phyloP scores from a whole-genome alignment of 2,888 invertebrate genomes.

The Caenorhabditis sulstoni region DNA sequence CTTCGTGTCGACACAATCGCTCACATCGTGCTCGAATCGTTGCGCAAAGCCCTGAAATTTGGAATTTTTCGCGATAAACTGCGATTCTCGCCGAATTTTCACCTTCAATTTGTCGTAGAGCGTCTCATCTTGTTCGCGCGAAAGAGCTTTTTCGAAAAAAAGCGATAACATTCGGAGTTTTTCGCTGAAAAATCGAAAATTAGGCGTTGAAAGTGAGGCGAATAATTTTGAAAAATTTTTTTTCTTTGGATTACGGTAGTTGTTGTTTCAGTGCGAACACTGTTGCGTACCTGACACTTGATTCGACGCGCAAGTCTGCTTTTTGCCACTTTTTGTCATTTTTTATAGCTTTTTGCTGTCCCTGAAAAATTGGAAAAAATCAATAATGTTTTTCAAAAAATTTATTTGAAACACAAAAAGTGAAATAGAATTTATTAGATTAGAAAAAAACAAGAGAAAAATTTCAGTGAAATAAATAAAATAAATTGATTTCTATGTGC shows the following conservation, averaged over 20 bases:
- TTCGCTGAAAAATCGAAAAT: neutral
- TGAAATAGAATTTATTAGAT: too few relatives aligned
- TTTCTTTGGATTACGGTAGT: conserved; percentile 14
- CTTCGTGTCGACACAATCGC: neutral
- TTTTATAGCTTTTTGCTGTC: too few relatives aligned
- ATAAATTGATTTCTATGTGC: too few relatives aligned
- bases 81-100: neutral
- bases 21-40: conserved; percentile 8
- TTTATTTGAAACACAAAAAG: too few relatives aligned
- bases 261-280: neutral
- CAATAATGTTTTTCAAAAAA: too few relatives aligned
- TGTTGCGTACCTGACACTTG: conserved; percentile 32
- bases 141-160: conserved; percentile 10
- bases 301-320: conserved; percentile 15
- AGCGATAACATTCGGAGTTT: conserved; percentile 16
- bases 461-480: too few relatives aligned
- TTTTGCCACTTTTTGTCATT: too few relatives aligned
- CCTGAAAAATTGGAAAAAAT: too few relatives aligned
- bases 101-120: conserved; percentile 9
- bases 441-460: too few relatives aligned
- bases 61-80: neutral
- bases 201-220: neutral
- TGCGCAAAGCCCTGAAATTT: conserved; percentile 15
- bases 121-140: neutral
- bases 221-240: conserved; percentile 41